Evolutionary conservation across 1,140 invertebrate genomes (phyloP).

Genomic region (Magallana ariakensis): DNA sequence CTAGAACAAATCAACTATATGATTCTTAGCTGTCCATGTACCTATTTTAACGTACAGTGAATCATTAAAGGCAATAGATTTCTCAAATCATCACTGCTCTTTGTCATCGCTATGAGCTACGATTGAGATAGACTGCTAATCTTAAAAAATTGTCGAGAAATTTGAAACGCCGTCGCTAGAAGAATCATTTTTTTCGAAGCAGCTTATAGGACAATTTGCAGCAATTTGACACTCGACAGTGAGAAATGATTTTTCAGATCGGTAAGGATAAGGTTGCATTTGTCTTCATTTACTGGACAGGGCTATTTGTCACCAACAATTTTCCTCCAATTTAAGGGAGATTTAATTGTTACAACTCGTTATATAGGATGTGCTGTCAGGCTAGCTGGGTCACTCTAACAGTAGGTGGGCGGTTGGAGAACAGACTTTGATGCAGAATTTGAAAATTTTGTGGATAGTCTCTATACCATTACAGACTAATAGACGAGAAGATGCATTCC

Average conservation of each 20-base stretch:
- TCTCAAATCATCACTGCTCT: too few species aligned
- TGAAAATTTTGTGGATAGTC: too few species aligned
- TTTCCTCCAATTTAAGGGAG: constrained; percentile 20
- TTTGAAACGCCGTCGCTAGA: not conserved
- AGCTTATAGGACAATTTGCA: constrained; percentile 14
- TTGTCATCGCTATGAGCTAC: not conserved
- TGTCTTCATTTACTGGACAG: constrained; percentile 31
- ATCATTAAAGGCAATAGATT: too few species aligned
- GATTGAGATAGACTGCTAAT: not conserved
- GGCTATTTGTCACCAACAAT: constrained; percentile 29
- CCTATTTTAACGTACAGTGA: too few species aligned
- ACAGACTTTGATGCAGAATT: too few species aligned
- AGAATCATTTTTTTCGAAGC: not conserved
- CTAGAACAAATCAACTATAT: too few species aligned
- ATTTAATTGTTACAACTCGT: constrained; percentile 5
- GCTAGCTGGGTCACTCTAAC: not conserved
- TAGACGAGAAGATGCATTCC: too few species aligned
- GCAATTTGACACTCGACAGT: constrained; percentile 35
- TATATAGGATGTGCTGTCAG: not conserved
- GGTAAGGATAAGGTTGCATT: not conserved
- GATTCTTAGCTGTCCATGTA: too few species aligned
- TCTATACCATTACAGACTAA: too few species aligned
- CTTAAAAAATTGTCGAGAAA: not conserved
- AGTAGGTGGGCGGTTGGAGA: not conserved
- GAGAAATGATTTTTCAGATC: constrained; percentile 27